These are phyloP conservation scores for Echeneis naucrates DNA, from an alignment of 2,797 vertebrate species.

Conservation along the genomic window DNA sequence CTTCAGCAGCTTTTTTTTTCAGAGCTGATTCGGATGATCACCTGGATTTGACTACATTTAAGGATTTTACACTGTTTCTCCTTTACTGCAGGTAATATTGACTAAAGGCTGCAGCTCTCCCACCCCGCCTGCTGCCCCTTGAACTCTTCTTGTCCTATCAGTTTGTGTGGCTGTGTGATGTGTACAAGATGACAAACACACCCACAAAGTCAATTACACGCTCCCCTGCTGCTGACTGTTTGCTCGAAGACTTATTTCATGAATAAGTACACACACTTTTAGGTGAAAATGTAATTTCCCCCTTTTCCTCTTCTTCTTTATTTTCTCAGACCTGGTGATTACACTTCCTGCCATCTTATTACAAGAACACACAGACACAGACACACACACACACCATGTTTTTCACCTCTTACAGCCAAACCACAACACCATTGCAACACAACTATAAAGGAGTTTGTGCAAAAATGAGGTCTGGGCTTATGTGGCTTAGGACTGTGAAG, in stretches of 20 bases:
- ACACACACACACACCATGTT: fast-evolving
- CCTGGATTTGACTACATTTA: no score
- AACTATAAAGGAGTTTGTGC: neutral
- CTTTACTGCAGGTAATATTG: neutral
- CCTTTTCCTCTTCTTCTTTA: neutral
- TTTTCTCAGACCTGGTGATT: conserved; percentile 17
- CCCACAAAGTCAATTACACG: conserved; percentile 71
- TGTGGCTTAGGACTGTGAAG: no score
- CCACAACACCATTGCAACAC: neutral
- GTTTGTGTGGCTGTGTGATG: conserved; percentile 23
- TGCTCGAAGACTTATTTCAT: conserved; percentile 41
- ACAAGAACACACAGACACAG: neutral
- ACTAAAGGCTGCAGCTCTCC: conserved; percentile 29
- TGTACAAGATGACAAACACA: conserved; percentile 29
- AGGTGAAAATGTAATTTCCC: neutral
- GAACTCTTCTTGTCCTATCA: conserved; percentile 7
- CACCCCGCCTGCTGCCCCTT: conserved; percentile 36
- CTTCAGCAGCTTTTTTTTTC: no score
- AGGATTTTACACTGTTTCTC: no score
- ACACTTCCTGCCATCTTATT: conserved; percentile 14
- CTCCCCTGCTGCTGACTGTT: conserved; percentile 34
- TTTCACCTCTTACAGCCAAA: conserved; percentile 13
- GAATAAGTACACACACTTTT: neutral
- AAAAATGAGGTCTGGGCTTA: no score
- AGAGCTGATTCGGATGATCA: no score